Evolutionary conservation across 1,140 invertebrate genomes (phyloP).

Genomic region (Panonychus citri): DNA sequence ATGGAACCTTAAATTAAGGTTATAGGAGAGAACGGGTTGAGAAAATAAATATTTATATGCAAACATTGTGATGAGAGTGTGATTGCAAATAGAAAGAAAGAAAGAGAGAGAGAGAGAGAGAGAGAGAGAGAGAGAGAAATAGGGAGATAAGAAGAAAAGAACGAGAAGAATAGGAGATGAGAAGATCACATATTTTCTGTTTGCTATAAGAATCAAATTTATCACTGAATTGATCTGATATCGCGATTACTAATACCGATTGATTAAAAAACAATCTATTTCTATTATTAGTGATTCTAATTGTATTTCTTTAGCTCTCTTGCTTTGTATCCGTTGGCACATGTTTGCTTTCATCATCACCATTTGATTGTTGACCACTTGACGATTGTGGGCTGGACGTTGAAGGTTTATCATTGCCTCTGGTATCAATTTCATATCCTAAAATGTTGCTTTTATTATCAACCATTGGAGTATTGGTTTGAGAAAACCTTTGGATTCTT

Average conservation of each 20-base stretch:
- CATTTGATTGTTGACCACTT: no score
- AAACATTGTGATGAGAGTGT: no score
- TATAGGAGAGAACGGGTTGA: no score
- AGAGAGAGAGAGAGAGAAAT: constrained; percentile 3
- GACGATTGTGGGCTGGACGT: no score
- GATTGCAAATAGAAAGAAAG: no score
- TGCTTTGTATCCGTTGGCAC: no score
- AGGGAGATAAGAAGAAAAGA: neutral
- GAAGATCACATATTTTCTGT: neutral
- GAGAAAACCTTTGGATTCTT: constrained; percentile 3
- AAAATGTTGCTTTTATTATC: neutral
- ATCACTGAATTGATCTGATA: neutral
- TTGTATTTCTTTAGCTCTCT: neutral
- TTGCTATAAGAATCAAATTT: neutral
- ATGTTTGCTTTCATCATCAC: no score
- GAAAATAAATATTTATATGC: no score
- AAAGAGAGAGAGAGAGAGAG: neutral
- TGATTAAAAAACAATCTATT: neutral
- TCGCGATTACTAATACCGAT: neutral
- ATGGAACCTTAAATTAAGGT: no score
- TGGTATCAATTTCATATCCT: no score
- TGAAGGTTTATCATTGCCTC: no score
- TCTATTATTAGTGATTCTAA: no score
- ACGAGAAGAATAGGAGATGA: neutral
- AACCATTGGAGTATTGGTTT: neutral